A percentile compares a stretch with the other conserved stretches of the same genome.
Evolutionary conservation across 2,888 invertebrate genomes (phyloP).

Genomic region (Amiota minor): DNA sequence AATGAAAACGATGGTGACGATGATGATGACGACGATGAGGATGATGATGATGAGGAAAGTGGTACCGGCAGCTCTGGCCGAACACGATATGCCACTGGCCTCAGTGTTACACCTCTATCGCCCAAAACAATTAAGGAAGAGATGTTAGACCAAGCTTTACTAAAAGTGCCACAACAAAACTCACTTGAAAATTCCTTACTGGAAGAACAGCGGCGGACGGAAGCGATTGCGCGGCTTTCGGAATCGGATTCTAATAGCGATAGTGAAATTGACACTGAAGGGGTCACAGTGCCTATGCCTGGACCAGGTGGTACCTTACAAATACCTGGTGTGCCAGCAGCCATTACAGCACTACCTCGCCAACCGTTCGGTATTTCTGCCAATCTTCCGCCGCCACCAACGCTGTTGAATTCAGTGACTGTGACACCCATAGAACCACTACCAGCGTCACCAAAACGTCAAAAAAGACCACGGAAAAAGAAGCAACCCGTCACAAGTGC

Average conservation of each 20-base stretch:
- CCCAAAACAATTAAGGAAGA: constrained; percentile 67
- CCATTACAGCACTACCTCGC: constrained; percentile 59
- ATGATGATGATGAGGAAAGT: constrained; percentile 47
- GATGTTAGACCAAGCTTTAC: constrained; percentile 44
- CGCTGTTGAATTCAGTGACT: constrained; percentile 59
- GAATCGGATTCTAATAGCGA: constrained; percentile 54
- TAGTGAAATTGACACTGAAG: constrained; percentile 55
- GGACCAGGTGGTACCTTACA: constrained; percentile 65
- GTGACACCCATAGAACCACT: constrained; percentile 61
- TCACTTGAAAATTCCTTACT: constrained; percentile 52
- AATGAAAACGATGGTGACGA: constrained; percentile 62
- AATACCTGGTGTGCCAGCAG: constrained; percentile 68
- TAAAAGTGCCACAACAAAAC: constrained; percentile 51
- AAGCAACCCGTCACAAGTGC: constrained; percentile 51
- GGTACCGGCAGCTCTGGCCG: constrained; percentile 37
- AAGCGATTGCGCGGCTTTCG: constrained; percentile 39
- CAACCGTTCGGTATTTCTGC: constrained; percentile 39
- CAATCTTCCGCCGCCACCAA: constrained; percentile 42
- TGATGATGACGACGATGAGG: constrained; percentile 52
- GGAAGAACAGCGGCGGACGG: constrained; percentile 23
- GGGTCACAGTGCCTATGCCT: constrained; percentile 49
- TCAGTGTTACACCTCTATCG: constrained; percentile 60
- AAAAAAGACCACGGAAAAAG: constrained; percentile 65
- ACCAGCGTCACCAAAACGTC: constrained; percentile 60
- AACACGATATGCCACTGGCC: constrained; percentile 50